phyloP scores from a whole-genome alignment of 1,140 invertebrate genomes.

The Anoplophora glabripennis region DNA sequence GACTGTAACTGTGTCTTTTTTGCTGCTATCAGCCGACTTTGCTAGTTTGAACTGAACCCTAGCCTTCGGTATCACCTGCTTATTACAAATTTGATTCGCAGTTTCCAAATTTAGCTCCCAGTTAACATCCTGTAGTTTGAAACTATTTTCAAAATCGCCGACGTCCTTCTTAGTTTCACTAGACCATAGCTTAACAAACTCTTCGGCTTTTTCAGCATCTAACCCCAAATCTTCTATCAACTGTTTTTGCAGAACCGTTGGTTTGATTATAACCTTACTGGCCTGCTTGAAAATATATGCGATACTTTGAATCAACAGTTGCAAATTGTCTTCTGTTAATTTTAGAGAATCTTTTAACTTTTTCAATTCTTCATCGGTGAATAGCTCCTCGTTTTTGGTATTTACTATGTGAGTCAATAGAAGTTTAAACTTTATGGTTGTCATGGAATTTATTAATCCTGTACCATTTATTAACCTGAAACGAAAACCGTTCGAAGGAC shows the following conservation, averaged over 20 bases:
- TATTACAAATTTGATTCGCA: slow-evolving; percentile 28
- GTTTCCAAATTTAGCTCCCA: slow-evolving; percentile 43
- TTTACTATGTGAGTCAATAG: slow-evolving; percentile 32
- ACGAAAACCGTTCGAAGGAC: slow-evolving; percentile 13
- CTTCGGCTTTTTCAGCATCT: slow-evolving; percentile 38
- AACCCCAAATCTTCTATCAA: slow-evolving; percentile 36
- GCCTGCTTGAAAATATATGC: slow-evolving; percentile 40
- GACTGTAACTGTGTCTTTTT: slow-evolving; percentile 32
- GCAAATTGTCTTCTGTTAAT: slow-evolving; percentile 27
- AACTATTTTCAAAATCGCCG: slow-evolving; percentile 38
- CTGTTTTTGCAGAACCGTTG: slow-evolving; percentile 37
- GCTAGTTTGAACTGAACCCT: slow-evolving; percentile 35
- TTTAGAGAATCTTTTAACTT: slow-evolving; percentile 34
- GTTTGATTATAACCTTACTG: slow-evolving; percentile 41
- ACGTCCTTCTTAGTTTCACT: slow-evolving; percentile 34
- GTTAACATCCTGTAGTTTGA: slow-evolving; percentile 34
- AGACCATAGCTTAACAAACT: slow-evolving; percentile 43
- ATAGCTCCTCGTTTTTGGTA: slow-evolving; percentile 24
- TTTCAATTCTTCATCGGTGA: slow-evolving; percentile 35
- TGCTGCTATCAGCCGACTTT: slow-evolving; percentile 25
- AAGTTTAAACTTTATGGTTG: slow-evolving; percentile 26
- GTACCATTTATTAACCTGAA: slow-evolving; percentile 37
- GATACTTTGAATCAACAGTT: slow-evolving; percentile 39
- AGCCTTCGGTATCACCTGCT: slow-evolving; percentile 26
- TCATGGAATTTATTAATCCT: slow-evolving; percentile 36